Conservation (phyloP, 2,888 invertebrate species). For the Orthonychiurus folsomi region DNA sequence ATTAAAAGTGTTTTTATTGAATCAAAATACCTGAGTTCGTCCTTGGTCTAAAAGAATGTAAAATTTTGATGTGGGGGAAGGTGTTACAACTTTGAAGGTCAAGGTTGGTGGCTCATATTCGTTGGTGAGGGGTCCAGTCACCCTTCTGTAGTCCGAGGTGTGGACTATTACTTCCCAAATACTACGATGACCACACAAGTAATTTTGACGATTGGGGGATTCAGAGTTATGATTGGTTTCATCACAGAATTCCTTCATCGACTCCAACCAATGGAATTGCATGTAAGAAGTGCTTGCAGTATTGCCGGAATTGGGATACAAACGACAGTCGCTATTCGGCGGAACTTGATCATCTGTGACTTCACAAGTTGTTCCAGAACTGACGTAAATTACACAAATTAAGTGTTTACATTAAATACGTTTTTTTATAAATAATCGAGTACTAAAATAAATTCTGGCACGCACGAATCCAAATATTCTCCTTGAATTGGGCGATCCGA, state of each 20-base stretch:
- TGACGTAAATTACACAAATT: conserved; percentile 1
- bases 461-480: background rate
- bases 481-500: conserved; percentile 10
- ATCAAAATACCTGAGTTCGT: conserved; percentile 5
- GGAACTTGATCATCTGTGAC: conserved; percentile 9
- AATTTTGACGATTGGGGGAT: conserved; percentile 29
- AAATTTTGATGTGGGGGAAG: background rate
- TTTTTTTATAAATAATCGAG: background rate
- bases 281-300: conserved; percentile 26
- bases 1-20: too few relatives aligned
- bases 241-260: conserved; percentile 25
- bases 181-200: conserved; percentile 26
- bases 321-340: conserved; percentile 24
- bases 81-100: background rate
- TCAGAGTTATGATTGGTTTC: conserved; percentile 20
- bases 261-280: conserved; percentile 22
- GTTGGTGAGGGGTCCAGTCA: background rate
- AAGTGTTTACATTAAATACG: background rate
- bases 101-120: background rate
- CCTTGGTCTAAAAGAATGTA: conserved; percentile 9
- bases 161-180: conserved; percentile 23
- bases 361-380: conserved; percentile 19
- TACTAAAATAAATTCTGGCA: background rate
- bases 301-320: conserved; percentile 17
- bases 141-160: conserved; percentile 1